Conservation (phyloP, 2,888 invertebrate genomes). For the Taenaris catops region DNA sequence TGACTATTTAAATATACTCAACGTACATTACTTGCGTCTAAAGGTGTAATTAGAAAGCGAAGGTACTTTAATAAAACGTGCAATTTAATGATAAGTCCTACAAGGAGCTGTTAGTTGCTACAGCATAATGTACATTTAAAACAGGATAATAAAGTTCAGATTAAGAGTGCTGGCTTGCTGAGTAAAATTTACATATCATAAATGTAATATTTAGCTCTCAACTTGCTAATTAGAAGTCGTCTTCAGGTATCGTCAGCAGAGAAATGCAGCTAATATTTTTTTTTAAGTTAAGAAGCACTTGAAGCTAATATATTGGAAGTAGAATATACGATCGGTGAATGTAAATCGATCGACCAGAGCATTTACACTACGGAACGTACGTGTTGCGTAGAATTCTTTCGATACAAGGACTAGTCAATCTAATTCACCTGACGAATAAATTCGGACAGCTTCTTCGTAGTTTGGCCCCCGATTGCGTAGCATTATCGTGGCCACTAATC, state of each 20-base stretch:
- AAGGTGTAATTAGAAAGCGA: conserved; percentile 6
- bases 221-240: conserved; percentile 75
- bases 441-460: too few relatives aligned
- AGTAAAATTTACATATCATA: conserved; percentile 74
- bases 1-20: not conserved
- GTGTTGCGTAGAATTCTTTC: too few relatives aligned
- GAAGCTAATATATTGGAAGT: too few relatives aligned
- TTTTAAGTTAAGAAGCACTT: too few relatives aligned
- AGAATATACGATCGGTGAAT: too few relatives aligned
- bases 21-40: not conserved
- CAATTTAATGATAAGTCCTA: conserved; percentile 41
- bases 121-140: conserved; percentile 37
- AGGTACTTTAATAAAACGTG: conserved; percentile 9
- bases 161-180: conserved; percentile 38
- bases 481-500: too few relatives aligned
- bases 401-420: too few relatives aligned
- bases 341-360: too few relatives aligned
- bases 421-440: too few relatives aligned
- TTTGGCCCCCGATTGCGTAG: too few relatives aligned
- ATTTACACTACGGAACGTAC: too few relatives aligned
- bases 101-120: conserved; percentile 40
- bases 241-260: conserved; percentile 55
- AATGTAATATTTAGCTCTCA: conserved; percentile 77
- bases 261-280: too few relatives aligned
- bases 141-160: conserved; percentile 39